Conservation (phyloP, 1,140 invertebrate genomes). For the Leptopilina boulardi region DNA sequence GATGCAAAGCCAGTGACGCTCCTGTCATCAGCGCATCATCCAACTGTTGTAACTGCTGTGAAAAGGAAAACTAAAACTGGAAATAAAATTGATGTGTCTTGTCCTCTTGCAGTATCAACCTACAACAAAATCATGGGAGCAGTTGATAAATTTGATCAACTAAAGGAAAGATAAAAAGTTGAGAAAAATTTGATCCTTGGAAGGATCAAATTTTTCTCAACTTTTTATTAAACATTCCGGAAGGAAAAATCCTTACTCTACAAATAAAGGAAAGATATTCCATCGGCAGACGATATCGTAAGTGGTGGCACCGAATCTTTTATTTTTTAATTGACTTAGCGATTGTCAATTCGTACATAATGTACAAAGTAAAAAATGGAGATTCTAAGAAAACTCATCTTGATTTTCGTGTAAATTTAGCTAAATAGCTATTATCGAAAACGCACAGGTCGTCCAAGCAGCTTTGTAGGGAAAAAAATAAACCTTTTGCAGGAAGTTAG, state of each 20-base stretch:
- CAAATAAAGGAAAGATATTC: constrained; percentile 29
- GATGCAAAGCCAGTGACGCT: constrained; percentile 68
- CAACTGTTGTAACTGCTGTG: constrained; percentile 6
- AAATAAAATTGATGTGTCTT: constrained; percentile 55
- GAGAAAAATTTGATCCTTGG: too few species aligned
- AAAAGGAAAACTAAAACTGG: constrained; percentile 56
- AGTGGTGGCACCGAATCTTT: constrained; percentile 36
- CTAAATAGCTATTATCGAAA: constrained; percentile 33
- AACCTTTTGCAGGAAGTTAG: not conserved
- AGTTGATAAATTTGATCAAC: constrained; percentile 40
- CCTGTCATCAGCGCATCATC: constrained; percentile 57
- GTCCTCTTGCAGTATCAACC: constrained; percentile 59
- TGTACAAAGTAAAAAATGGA: constrained; percentile 28
- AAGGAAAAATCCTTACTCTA: too few species aligned
- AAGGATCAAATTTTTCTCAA: too few species aligned
- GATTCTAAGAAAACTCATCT: not conserved
- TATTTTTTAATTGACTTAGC: constrained; percentile 36
- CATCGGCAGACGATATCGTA: constrained; percentile 27
- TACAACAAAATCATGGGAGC: constrained; percentile 56
- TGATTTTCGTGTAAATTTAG: constrained; percentile 38
- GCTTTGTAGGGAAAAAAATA: not conserved
- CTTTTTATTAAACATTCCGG: too few species aligned
- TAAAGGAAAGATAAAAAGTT: constrained; percentile 32
- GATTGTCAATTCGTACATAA: constrained; percentile 39
- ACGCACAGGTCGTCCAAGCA: not conserved